These are phyloP conservation scores for Nephrotoma guestfalica DNA, from an alignment of 2,888 invertebrate species.

Conservation along the genomic window DNA sequence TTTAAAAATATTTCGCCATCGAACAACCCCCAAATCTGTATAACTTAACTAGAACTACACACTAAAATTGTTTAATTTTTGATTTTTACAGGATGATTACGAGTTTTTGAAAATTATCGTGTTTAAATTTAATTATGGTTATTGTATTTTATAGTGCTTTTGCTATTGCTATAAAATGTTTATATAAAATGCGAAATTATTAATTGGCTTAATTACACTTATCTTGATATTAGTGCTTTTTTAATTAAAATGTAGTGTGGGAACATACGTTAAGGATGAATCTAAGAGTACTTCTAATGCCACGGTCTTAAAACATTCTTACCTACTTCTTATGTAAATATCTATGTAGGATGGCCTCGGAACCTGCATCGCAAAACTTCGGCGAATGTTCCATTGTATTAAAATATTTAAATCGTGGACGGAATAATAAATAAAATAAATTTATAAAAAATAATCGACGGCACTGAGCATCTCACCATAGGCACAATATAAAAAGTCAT, in stretches of 20 bases:
- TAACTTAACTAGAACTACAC: background rate
- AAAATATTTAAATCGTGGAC: too few relatives aligned
- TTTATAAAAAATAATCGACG: too few relatives aligned
- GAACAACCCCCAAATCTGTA: background rate
- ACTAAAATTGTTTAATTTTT: background rate
- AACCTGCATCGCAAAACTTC: too few relatives aligned
- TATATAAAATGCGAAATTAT: background rate
- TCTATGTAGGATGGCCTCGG: too few relatives aligned
- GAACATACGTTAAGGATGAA: too few relatives aligned
- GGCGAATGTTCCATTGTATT: too few relatives aligned
- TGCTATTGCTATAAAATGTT: background rate
- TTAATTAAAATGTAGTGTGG: background rate
- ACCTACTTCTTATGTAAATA: too few relatives aligned
- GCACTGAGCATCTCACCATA: too few relatives aligned
- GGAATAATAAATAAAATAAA: too few relatives aligned
- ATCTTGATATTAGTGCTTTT: background rate
- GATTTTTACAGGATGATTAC: background rate
- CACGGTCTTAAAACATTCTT: too few relatives aligned
- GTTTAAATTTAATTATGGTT: background rate
- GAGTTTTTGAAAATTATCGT: background rate
- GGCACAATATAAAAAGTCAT: too few relatives aligned
- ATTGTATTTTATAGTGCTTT: background rate
- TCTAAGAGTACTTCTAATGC: too few relatives aligned
- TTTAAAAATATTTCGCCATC: background rate
- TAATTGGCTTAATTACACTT: background rate